Conservation (phyloP, 2,888 invertebrate species). For the Papilio demoleus region DNA sequence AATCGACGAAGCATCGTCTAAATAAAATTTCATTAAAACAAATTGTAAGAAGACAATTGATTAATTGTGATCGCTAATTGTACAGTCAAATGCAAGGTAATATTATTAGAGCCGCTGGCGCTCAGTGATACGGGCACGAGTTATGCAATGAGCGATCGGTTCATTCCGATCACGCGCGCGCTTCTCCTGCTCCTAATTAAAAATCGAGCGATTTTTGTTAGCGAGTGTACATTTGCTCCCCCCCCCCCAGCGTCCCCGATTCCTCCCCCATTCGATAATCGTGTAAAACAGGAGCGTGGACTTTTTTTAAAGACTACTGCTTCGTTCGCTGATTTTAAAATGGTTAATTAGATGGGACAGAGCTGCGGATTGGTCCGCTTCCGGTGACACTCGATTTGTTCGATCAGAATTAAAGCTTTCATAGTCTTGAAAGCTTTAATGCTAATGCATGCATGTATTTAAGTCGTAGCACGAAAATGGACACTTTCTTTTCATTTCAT, state of each 20-base stretch:
- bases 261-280: slow-evolving; percentile 48
- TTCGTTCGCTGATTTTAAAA: slow-evolving; percentile 52
- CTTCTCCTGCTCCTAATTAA: slow-evolving; percentile 74
- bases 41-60: slow-evolving; percentile 49
- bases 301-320: slow-evolving; percentile 53
- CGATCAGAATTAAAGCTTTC: slow-evolving; percentile 29
- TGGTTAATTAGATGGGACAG: slow-evolving; percentile 50
- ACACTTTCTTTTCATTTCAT: slow-evolving; percentile 8
- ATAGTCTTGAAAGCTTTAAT: slow-evolving; percentile 23
- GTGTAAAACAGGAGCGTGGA: slow-evolving; percentile 53
- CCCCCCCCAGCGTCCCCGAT: slow-evolving; percentile 42
- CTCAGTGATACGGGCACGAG: slow-evolving; percentile 61
- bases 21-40: not conserved
- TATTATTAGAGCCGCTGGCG: slow-evolving; percentile 63
- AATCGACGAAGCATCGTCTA: not conserved
- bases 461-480: slow-evolving; percentile 2
- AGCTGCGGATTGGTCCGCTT: slow-evolving; percentile 31
- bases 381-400: slow-evolving; percentile 39
- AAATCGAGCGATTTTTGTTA: slow-evolving; percentile 81
- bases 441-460: slow-evolving; percentile 10
- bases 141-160: slow-evolving; percentile 67
- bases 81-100: slow-evolving; percentile 73
- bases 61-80: slow-evolving; percentile 74
- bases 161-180: slow-evolving; percentile 74
- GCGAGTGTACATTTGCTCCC: slow-evolving; percentile 69